Evolutionary conservation across 2,113 vertebrate genomes (phyloP), one percentile per base, ranked within the genome.

Genomic region (Phyllostomus hastatus): DNA sequence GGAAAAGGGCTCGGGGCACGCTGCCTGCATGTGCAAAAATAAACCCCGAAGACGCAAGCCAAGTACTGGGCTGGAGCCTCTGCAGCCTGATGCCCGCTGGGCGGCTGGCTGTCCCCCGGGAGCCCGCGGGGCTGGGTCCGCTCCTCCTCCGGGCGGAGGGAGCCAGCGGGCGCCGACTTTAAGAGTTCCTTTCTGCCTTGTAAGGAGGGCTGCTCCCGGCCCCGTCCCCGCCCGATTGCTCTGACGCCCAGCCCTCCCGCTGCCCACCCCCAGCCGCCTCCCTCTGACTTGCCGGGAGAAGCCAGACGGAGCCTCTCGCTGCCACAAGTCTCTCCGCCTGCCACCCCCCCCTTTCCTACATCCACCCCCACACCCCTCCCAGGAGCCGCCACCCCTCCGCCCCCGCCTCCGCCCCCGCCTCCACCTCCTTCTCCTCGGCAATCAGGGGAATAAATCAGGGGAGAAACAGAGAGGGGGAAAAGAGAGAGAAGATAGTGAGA

Each of bases 391-490:
- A 52, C 91, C 96, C 97, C 91, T 95, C 95, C 92, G 96, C 92
- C 91, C 96, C 97, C 91, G 94, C 95, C 92, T 96, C 92, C 85
- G 84, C 96, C 95, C 96, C 92, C 85, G 84, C 95, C 95, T 17
- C 94, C 95, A 69, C 95, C 95, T 15, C 79, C 83, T 64, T 91
- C 97, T 72, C 91, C 97, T 24, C 92, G 61, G 97, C 97, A 54
- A 96, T 96, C 98, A 5, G 95, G 95, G 97, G 97, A 80, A 98
- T 98, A 98, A 99, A 98, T 98, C 98, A 80, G 98, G 98, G 96
- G 90, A 95, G 98, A 97, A 82, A 46, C 57, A 72, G 92, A 61
- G 94, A 67, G 70, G 33, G 10, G 28, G 61, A 46, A 46, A 82
- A 41, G 88, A 69, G 7, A 22, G 93, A 46, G 80, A 33, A 64